These are phyloP conservation scores for Antheraea mylitta DNA, from an alignment of 1,140 invertebrate species.

Conservation along the genomic window DNA sequence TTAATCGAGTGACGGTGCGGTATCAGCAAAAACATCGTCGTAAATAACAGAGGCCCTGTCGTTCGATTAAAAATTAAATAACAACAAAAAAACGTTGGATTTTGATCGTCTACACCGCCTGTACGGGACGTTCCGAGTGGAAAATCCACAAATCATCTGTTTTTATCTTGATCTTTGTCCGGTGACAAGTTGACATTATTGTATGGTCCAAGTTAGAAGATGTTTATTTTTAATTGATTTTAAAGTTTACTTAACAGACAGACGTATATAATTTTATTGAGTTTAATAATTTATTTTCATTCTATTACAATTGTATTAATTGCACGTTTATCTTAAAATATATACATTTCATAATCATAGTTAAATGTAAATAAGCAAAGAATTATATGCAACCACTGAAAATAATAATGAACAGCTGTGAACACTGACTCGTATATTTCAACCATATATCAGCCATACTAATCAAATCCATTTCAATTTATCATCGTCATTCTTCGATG, in stretches of 20 bases:
- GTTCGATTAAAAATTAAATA: slow-evolving; percentile 9
- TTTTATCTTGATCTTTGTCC: slow-evolving; percentile 51
- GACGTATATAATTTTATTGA: too few relatives aligned
- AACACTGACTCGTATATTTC: too few relatives aligned
- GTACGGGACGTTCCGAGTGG: background rate
- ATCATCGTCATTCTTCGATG: too few relatives aligned
- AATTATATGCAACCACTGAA: too few relatives aligned
- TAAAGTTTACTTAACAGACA: background rate
- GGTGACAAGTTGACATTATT: slow-evolving; percentile 41
- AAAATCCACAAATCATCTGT: slow-evolving; percentile 50
- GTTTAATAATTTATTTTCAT: too few relatives aligned
- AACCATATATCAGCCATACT: too few relatives aligned
- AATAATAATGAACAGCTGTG: too few relatives aligned
- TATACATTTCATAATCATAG: too few relatives aligned
- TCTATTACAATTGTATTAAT: too few relatives aligned
- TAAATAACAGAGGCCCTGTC: slow-evolving; percentile 8
- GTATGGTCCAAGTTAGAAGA: slow-evolving; percentile 29
- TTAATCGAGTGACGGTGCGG: background rate
- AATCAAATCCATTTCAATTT: too few relatives aligned
- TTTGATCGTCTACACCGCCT: background rate
- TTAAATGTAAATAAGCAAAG: too few relatives aligned
- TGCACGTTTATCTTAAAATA: too few relatives aligned
- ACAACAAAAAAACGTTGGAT: slow-evolving; percentile 3
- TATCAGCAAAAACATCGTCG: slow-evolving; percentile 5
- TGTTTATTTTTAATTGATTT: background rate